Evolutionary conservation across 2,113 vertebrate species (phyloP).

Genomic region (Erythrolamprus reginae): DNA sequence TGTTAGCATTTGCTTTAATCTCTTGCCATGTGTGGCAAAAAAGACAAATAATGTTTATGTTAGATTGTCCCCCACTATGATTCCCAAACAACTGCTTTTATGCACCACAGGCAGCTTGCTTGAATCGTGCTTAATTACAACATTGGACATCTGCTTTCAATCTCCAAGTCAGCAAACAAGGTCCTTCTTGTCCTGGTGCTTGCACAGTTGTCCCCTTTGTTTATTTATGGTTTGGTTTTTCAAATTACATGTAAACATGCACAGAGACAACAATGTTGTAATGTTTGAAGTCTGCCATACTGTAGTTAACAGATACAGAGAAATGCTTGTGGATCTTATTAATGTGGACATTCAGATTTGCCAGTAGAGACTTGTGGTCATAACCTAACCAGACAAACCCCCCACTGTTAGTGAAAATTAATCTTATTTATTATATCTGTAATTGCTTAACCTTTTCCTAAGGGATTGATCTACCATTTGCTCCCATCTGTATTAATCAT

Average conservation of each 20-base stretch:
- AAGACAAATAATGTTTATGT: constrained; percentile 71
- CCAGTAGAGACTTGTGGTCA: constrained; percentile 6
- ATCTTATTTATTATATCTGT: constrained; percentile 26
- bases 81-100: constrained; percentile 68
- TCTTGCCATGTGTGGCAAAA: constrained; percentile 60
- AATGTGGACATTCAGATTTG: constrained; percentile 31
- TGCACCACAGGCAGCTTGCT: constrained; percentile 50
- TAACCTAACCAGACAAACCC: constrained; percentile 11
- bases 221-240: constrained; percentile 67
- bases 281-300: constrained; percentile 46
- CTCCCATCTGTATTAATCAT: neutral
- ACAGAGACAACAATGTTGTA: constrained; percentile 49
- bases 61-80: constrained; percentile 55
- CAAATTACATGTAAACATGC: constrained; percentile 59
- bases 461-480: constrained; percentile 7
- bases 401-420: neutral
- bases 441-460: neutral
- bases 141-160: constrained; percentile 75
- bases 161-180: constrained; percentile 55
- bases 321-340: constrained; percentile 25
- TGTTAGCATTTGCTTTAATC: constrained; percentile 61
- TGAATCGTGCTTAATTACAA: constrained; percentile 66
- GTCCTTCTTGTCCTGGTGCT: constrained; percentile 51
- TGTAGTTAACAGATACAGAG: constrained; percentile 25
- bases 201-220: constrained; percentile 53